Percentiles rank a stretch among this genome's conserved stretches.
phyloP scores from a whole-genome alignment of 2,113 vertebrate genomes.

The Scomber japonicus region DNA sequence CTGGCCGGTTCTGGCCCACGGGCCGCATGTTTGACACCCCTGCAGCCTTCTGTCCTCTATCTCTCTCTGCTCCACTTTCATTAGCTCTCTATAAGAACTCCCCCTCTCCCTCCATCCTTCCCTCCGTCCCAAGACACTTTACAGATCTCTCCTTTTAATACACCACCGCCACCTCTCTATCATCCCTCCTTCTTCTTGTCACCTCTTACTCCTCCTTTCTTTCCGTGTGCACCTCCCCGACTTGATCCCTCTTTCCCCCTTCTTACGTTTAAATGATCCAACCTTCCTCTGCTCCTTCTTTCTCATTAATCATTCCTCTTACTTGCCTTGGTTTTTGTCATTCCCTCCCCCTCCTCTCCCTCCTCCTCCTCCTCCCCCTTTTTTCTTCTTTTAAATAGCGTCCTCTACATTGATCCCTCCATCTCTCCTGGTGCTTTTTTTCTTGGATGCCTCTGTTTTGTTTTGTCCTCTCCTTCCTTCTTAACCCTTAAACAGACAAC shows the following conservation, averaged over 20 bases:
- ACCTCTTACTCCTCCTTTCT: neutral
- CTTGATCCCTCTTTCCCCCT: neutral
- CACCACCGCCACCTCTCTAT: neutral
- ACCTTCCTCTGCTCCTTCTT: neutral
- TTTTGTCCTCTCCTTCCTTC: neutral
- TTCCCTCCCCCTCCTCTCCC: neutral
- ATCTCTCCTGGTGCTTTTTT: neutral
- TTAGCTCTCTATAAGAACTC: neutral
- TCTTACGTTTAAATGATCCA: neutral
- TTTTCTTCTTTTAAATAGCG: neutral
- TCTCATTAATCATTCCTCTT: slow-evolving; percentile 19
- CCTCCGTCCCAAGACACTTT: neutral
- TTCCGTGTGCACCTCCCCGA: neutral
- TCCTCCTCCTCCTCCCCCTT: neutral
- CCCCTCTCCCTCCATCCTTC: neutral
- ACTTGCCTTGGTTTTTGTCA: neutral
- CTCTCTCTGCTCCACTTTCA: neutral
- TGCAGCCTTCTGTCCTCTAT: neutral
- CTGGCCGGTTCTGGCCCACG: no score
- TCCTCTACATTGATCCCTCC: neutral
- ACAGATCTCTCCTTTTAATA: neutral
- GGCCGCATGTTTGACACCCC: no score
- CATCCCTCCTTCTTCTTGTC: neutral
- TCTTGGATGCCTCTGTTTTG: no score
- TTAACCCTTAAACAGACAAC: no score